Conservation (phyloP, 1,140 invertebrate genomes). For the Drosophila ambigua region DNA sequence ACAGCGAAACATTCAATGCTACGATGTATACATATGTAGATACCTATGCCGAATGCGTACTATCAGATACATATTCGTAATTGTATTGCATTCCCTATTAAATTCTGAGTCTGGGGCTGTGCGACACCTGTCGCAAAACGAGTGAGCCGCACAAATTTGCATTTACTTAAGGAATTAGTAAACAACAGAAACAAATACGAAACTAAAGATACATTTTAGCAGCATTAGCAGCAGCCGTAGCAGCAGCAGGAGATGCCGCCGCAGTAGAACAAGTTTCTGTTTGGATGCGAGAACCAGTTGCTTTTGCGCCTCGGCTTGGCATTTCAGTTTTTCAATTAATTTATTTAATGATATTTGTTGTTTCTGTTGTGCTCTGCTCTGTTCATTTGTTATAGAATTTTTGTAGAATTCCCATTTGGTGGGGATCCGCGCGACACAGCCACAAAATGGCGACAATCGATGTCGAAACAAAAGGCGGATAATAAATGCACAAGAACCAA, state of each 20-base stretch:
- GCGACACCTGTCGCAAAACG: conserved; percentile 66
- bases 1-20: conserved; percentile 31
- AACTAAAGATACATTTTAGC: conserved; percentile 63
- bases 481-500: conserved; percentile 29
- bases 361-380: conserved; percentile 11
- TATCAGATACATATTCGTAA: conserved; percentile 48
- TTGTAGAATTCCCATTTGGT: conserved; percentile 20
- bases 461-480: conserved; percentile 24
- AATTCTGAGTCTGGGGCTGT: conserved; percentile 19
- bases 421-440: not conserved
- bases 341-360: conserved; percentile 53
- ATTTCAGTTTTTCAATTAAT: conserved; percentile 72
- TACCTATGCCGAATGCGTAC: conserved; percentile 34
- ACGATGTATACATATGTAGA: conserved; percentile 42
- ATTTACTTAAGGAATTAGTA: conserved; percentile 67
- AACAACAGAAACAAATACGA: conserved; percentile 52
- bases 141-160: conserved; percentile 69
- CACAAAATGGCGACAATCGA: conserved; percentile 46
- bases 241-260: conserved; percentile 5
- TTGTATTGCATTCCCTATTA: conserved; percentile 30
- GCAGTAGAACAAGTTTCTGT: conserved; percentile 57
- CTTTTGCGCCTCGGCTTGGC: conserved; percentile 67
- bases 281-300: conserved; percentile 62
- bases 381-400: conserved; percentile 15
- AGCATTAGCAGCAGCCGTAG: not conserved